Evolutionary conservation across 2,888 invertebrate genomes (phyloP).

Genomic region (Allygus modestus): DNA sequence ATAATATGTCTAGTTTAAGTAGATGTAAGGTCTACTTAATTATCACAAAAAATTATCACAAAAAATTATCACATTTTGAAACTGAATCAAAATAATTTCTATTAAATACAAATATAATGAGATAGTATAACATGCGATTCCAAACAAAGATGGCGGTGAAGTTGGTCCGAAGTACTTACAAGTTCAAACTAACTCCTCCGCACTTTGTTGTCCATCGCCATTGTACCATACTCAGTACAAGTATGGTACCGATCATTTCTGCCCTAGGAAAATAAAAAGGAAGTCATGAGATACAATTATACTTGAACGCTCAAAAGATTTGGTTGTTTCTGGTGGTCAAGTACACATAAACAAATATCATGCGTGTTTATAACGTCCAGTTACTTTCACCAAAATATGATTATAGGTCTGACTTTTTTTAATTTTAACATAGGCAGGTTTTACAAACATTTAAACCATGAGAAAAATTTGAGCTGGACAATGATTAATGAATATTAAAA

Average conservation of each 20-base stretch:
- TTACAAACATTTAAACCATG: too few relatives aligned
- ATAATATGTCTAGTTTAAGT: too few relatives aligned
- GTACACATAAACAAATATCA: too few relatives aligned
- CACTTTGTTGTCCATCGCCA: not conserved
- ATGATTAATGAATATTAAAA: too few relatives aligned
- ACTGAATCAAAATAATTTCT: not conserved
- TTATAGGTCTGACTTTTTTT: too few relatives aligned
- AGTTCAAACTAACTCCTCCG: constrained; percentile 22
- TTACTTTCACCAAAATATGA: too few relatives aligned
- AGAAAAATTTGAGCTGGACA: too few relatives aligned
- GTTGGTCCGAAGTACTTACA: constrained; percentile 53
- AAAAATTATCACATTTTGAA: not conserved
- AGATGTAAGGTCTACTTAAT: too few relatives aligned
- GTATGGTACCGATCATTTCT: not conserved
- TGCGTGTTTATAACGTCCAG: too few relatives aligned
- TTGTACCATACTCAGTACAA: constrained; percentile 3
- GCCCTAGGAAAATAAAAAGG: constrained; percentile 59
- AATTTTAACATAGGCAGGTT: too few relatives aligned
- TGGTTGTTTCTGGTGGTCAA: not conserved
- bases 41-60: too few relatives aligned
- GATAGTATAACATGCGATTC: constrained; percentile 53
- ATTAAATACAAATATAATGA: constrained; percentile 2
- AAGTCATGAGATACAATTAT: constrained; percentile 49
- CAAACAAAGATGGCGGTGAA: constrained; percentile 53
- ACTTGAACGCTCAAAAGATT: not conserved